phyloP scores from a whole-genome alignment of 92 coral and sea anemone genomes.

The Parazoanthus swiftii region DNA sequence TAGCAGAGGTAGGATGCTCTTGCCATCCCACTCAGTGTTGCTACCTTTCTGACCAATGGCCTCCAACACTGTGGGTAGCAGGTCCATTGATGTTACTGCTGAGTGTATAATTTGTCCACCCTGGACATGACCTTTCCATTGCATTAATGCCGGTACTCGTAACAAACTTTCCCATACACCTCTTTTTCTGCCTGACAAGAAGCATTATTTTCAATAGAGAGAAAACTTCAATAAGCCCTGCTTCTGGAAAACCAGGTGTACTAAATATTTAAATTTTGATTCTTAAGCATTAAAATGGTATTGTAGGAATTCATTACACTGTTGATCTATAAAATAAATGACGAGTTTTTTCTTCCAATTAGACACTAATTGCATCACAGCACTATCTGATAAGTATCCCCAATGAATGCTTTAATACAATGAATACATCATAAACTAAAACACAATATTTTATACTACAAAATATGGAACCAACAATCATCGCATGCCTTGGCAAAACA shows the following conservation, averaged over 20 bases:
- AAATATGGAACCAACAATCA: no score
- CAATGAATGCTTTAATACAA: neutral
- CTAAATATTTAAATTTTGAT: neutral
- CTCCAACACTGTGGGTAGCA: constrained; percentile 82
- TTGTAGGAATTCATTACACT: neutral
- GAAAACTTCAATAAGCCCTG: neutral
- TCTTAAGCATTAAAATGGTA: neutral
- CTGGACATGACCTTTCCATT: constrained; percentile 61
- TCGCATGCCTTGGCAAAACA: no score
- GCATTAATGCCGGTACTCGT: constrained; percentile 75
- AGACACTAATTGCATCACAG: neutral
- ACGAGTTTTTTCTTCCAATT: neutral
- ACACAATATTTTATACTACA: no score
- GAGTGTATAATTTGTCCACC: constrained; percentile 56
- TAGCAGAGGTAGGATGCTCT: constrained; percentile 67
- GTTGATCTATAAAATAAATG: no score
- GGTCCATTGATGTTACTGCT: constrained; percentile 73
- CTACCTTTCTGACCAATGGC: constrained; percentile 61
- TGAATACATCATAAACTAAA: no score
- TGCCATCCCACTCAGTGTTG: constrained; percentile 61
- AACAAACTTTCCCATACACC: constrained; percentile 73
- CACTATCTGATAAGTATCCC: neutral
- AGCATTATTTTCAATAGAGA: neutral
- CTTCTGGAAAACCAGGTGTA: neutral
- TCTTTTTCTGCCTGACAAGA: constrained; percentile 40